Evolutionary conservation across 1,140 invertebrate species (phyloP).

Genomic region (Drosophila lacertosa): DNA sequence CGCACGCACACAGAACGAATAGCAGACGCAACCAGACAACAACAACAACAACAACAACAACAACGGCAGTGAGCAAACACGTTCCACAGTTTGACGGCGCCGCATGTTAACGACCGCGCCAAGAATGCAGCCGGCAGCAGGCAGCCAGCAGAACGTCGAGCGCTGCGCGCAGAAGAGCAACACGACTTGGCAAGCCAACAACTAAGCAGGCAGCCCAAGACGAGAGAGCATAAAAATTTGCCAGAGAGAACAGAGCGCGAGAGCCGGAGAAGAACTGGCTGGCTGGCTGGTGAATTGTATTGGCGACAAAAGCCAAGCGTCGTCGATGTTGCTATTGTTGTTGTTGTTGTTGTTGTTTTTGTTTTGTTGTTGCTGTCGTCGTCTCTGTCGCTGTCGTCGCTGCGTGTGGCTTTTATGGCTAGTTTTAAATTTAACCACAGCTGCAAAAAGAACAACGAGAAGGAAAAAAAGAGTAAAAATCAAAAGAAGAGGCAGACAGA

Average conservation of each 20-base stretch:
- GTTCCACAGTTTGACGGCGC: constrained; percentile 56
- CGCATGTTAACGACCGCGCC: constrained; percentile 73
- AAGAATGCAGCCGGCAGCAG: constrained; percentile 57
- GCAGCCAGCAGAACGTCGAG: constrained; percentile 15
- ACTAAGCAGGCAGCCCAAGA: constrained; percentile 26
- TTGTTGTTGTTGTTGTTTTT: too few relatives aligned
- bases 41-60: constrained; percentile 30
- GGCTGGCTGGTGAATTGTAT: constrained; percentile 50
- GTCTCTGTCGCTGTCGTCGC: constrained; percentile 27
- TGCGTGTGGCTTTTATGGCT: constrained; percentile 75
- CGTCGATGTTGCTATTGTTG: constrained; percentile 11
- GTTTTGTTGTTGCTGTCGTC: not conserved
- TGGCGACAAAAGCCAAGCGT: constrained; percentile 60
- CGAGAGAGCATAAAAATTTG: constrained; percentile 7
- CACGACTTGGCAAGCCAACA: constrained; percentile 58
- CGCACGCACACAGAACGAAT: constrained; percentile 40
- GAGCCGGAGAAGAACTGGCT: constrained; percentile 43
- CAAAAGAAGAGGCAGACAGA: constrained; percentile 59
- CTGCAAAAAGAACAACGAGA: constrained; percentile 25
- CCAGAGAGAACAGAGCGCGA: constrained; percentile 19
- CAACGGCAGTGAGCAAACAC: constrained; percentile 52
- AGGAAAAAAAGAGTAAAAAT: constrained; percentile 49
- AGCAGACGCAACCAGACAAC: constrained; percentile 26
- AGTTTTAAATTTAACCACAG: constrained; percentile 80
- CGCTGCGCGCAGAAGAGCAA: constrained; percentile 45